Percentiles rank a stretch among this genome's conserved stretches.
Evolutionary conservation across 1,140 invertebrate species (phyloP).

Genomic region (Drosophila burlai): DNA sequence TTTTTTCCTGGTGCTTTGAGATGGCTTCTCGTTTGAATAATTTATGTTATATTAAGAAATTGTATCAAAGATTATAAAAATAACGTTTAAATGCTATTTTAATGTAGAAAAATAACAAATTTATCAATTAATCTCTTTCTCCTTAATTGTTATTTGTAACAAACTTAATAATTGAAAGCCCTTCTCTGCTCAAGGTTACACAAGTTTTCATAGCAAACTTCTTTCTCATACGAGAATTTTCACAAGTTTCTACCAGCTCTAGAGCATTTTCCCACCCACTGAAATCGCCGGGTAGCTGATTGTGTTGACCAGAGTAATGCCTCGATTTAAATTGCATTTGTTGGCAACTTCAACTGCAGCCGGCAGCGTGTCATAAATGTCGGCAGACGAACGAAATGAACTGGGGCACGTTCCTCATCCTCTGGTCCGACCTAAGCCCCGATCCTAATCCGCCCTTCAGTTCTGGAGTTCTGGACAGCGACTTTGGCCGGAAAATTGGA

Average conservation of each 20-base stretch:
- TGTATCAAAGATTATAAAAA: too few species aligned
- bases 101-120: background rate
- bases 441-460: slow-evolving; percentile 41
- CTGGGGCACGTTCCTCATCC: slow-evolving; percentile 52
- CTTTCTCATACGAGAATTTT: background rate
- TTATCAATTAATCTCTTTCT: background rate
- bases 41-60: background rate
- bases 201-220: background rate
- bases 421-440: slow-evolving; percentile 4
- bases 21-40: background rate
- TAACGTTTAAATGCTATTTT: background rate
- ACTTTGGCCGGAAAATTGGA: slow-evolving; percentile 68
- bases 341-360: slow-evolving; percentile 45
- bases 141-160: background rate
- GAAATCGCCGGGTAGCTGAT: slow-evolving; percentile 12
- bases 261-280: slow-evolving; percentile 7
- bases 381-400: slow-evolving; percentile 50
- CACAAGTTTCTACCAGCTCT: background rate
- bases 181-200: background rate
- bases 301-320: slow-evolving; percentile 52
- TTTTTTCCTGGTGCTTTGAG: background rate
- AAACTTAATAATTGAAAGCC: background rate
- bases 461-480: slow-evolving; percentile 26
- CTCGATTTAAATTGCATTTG: slow-evolving; percentile 56
- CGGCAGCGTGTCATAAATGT: slow-evolving; percentile 55